Evolutionary conservation across 2,113 vertebrate genomes (phyloP), one percentile per base, ranked within the genome.

Genomic region (Neodontobutis hainanensis): DNA sequence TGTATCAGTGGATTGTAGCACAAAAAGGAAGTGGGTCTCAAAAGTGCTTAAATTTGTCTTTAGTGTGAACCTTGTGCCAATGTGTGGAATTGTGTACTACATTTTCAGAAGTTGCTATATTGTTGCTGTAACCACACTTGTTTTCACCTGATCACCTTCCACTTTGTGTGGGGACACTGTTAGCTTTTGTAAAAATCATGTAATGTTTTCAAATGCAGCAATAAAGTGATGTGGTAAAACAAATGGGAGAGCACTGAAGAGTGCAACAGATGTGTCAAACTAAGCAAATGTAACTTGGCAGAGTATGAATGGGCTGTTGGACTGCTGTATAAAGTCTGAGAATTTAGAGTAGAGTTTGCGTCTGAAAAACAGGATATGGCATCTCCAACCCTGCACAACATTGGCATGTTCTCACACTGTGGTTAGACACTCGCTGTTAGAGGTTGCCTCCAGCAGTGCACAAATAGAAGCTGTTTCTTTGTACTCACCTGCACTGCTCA

Each of bases 341-440:
- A 0, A 47, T 45, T 58, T 27, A 49, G 34, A 58, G 42, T 60
- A 55, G 15, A 15, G 27, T 66, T 43, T 82, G 58, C 36, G 38
- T 68, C 56, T 73, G 73, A 85, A 82, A 82, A 90, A 90, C 89
- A 89, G 88, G 90, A 91, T 83, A 84, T 78, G 75, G 67, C 65
- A 65, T 71, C 48, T 63, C 46, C 62, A 71, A 69, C 75, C 53
- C 68, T 19, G 12, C 56, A 6, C 2, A 60, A 56, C 68, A 6
- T 52, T 65, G 58, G 14, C 57, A 35, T 70, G 36, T 43, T 72
- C 69, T 74, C 44, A 52, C 55, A 2, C 32, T 86, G 78, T 66
- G 80, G 77, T 73, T 82, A 79, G 63, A 46, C 78, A 79, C 68
- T 56, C 75, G 61, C 64, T 52, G 48, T 55, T 73, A 70, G 62